phyloP scores from a whole-genome alignment of 2,888 invertebrate species.

The Drosophila suboccidentalis region DNA sequence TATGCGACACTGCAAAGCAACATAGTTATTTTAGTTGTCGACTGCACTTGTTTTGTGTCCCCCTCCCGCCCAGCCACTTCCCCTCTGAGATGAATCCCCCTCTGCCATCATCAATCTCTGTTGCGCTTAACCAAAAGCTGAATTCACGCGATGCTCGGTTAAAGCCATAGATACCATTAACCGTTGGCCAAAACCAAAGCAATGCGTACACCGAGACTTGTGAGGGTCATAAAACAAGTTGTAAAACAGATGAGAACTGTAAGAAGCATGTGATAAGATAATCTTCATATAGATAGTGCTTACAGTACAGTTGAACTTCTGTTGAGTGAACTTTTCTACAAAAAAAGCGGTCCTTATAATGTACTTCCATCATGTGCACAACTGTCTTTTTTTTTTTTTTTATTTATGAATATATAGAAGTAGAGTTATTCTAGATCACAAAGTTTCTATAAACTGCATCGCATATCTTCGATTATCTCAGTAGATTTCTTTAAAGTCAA shows the following conservation, averaged over 20 bases:
- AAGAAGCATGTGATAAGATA: conserved; percentile 3
- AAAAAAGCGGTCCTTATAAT: not conserved
- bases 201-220: conserved; percentile 8
- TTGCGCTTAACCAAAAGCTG: conserved; percentile 4
- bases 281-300: not conserved
- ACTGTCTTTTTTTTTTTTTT: not conserved
- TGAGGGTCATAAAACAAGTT: conserved; percentile 13
- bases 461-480: too few species aligned
- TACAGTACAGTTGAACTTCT: not conserved
- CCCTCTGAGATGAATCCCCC: not conserved
- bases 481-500: not conserved
- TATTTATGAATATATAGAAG: not conserved
- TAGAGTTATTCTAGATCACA: not conserved
- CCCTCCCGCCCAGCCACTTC: not conserved
- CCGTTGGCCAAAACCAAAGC: conserved; percentile 17
- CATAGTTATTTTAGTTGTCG: conserved; percentile 7
- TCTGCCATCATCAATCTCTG: conserved; percentile 4
- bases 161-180: conserved; percentile 18
- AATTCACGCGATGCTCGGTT: conserved; percentile 9
- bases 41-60: conserved; percentile 11
- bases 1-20: conserved; percentile 28
- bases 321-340: not conserved
- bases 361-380: too few species aligned
- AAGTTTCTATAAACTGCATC: not conserved
- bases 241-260: conserved; percentile 2